Base-by-base conservation (phyloP, 2,797 vertebrate species). In the Etheostoma nigrum region DNA sequence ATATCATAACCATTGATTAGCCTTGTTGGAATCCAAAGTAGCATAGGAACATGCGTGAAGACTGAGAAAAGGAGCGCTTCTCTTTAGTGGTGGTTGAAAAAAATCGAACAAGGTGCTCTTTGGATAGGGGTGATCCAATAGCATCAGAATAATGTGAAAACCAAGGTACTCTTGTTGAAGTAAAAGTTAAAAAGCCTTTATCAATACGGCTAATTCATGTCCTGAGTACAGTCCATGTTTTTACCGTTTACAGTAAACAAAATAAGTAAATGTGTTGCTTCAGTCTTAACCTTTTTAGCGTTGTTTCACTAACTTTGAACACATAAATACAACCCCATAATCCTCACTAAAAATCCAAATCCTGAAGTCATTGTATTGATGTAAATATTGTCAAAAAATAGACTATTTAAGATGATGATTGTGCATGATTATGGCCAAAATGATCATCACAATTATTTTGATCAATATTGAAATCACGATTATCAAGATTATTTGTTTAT, bases 1-100 rank as follows among this genome's bases (percentile, higher is more conserved):
- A n/a, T n/a, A n/a, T n/a, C n/a, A n/a, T n/a, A 57, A 70, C 18
- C 59, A 59, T 36, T 66, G n/a, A 60, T 65, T 16, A 16, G 60
- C 18, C 47, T 40, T 19, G 9, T 10, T 42, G 23, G 65, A 59
- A 0, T 58, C 40, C 60, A 53, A 79, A 53, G 60, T 55, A 55
- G 48, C 40, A 61, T 7, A 27, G 44, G 55, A 4, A 64, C 33
- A 52, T 74, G 25, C 11, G 36, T 3, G 36, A 40, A 40, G 36
- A 40, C 10, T 40, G 36, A 40, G 36, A 36, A 36, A 36, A 11
- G 36, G 9, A 36, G 36, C 2, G 10, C 36, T 40, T 11, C 10
- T 40, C 10, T 40, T 40, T 40, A 3, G 36, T 40, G 36, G 36
- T 40, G 36, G 10, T 40, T 11, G 36, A 40, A 40, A 40, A 40